These are phyloP conservation scores for Osmerus mordax DNA, from an alignment of 2,113 vertebrate species.

Conservation along the genomic window DNA sequence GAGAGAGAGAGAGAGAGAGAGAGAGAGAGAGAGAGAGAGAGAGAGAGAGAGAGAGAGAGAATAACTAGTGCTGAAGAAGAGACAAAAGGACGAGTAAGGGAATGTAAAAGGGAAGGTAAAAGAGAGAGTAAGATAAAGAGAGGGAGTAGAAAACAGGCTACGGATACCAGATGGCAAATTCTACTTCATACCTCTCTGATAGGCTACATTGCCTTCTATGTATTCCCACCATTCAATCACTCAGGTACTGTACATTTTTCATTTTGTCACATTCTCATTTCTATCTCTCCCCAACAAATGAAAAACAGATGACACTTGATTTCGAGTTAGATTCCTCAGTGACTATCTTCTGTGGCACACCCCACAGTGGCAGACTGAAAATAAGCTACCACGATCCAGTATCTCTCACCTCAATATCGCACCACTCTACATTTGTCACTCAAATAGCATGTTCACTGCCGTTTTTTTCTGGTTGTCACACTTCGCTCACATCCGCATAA, in stretches of 20 bases:
- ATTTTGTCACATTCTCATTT: neutral
- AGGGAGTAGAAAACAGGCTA: too few relatives aligned
- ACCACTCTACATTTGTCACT: conserved; percentile 29
- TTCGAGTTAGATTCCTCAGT: conserved; percentile 18
- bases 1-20: neutral
- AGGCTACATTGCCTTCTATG: too few relatives aligned
- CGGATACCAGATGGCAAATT: too few relatives aligned
- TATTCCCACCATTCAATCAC: neutral
- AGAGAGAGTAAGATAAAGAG: too few relatives aligned
- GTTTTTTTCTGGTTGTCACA: neutral
- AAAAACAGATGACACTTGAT: conserved; percentile 32
- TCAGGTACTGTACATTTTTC: neutral
- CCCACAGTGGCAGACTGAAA: conserved; percentile 17
- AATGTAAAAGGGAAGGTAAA: too few relatives aligned
- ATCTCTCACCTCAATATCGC: conserved; percentile 17
- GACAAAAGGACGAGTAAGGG: too few relatives aligned
- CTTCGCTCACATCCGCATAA: neutral
- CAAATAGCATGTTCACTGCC: neutral
- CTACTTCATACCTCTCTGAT: too few relatives aligned
- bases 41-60: neutral
- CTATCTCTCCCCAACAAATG: neutral
- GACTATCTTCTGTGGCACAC: conserved; percentile 13
- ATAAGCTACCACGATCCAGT: conserved; percentile 1
- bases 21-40: neutral
- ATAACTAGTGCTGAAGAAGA: neutral